Base-by-base conservation (phyloP, 2,113 vertebrate species). In the Nycticebus coucang region DNA sequence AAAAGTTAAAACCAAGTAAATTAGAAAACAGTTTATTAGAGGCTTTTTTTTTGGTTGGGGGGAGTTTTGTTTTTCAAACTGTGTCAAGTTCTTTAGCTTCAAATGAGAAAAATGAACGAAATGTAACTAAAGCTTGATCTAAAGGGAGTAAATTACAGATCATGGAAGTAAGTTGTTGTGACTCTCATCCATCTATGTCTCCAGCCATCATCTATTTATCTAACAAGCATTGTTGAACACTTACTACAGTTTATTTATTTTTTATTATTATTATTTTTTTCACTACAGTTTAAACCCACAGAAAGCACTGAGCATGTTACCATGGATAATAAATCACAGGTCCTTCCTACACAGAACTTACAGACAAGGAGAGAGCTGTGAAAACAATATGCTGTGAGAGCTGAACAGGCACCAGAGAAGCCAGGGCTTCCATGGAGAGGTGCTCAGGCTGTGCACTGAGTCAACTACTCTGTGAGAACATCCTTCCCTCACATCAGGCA, bases 1-100 rank as follows among this genome's bases (percentile, higher is more conserved):
- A 74, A 87, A 91, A 83, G n/a, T 50, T 78, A 87, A 71, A 74
- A 30, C 87, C 64, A 68, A 94, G 24, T 81, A 59, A 66, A 57
- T 33, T 13, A 15, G 59, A 74, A 94, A 89, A 41, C 4, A 41
- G 60, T n/a, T 30, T 9, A 41, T 10, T n/a, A 33, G 45, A 45
- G 60, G 22, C 21, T 24, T 62, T 62, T 62, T 26, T 55, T 14
- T 62, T 11, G 7, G 59, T 50, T 50, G 45, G 45, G 45, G 45
- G 45, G 45, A 50, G 37, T 10, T 64, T 28, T 26, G 41, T 50
- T 57, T 75, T 21, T 57, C 50, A 53, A 68, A 62, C 24, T 24
- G 4, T 6, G 15, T 45, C 50, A 80, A 71, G 21, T 17, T 92
- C 22, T 59, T 87, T 55, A 77, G 18, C 85, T 50, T 77, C 79